These are phyloP conservation scores for Cheilosia pagana DNA, from an alignment of 2,888 invertebrate species.

Conservation along the genomic window DNA sequence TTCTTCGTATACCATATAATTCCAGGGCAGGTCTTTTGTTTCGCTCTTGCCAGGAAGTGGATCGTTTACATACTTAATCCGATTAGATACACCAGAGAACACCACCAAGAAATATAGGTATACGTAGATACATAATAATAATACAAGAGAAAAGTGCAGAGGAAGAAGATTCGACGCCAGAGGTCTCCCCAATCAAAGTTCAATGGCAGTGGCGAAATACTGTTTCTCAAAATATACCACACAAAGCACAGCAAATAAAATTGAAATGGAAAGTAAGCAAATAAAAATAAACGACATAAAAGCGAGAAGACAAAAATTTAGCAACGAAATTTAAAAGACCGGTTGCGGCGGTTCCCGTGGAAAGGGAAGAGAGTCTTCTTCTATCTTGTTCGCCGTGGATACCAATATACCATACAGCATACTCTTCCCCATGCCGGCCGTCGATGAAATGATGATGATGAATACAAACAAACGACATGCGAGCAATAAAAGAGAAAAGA, in stretches of 20 bases:
- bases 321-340: conserved; percentile 54
- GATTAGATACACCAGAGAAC: conserved; percentile 39
- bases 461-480: background rate
- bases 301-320: conserved; percentile 28
- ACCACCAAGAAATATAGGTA: background rate
- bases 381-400: background rate
- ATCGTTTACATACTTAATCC: conserved; percentile 65
- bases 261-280: conserved; percentile 72
- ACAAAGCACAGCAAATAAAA: conserved; percentile 39
- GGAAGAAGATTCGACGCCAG: background rate
- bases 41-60: conserved; percentile 53
- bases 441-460: conserved; percentile 9
- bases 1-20: background rate
- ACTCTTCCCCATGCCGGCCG: conserved; percentile 4
- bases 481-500: conserved; percentile 5
- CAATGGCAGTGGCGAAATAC: conserved; percentile 63
- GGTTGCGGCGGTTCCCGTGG: conserved; percentile 59
- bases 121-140: background rate
- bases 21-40: background rate
- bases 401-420: background rate
- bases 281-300: conserved; percentile 3
- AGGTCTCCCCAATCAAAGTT: conserved; percentile 64
- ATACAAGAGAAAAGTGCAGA: background rate
- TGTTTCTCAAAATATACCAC: conserved; percentile 16
- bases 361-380: conserved; percentile 58